Percentiles rank a stretch among this genome's conserved stretches.
Evolutionary conservation across 2,113 vertebrate genomes (phyloP).

Genomic region (Pomatostomus ruficeps): DNA sequence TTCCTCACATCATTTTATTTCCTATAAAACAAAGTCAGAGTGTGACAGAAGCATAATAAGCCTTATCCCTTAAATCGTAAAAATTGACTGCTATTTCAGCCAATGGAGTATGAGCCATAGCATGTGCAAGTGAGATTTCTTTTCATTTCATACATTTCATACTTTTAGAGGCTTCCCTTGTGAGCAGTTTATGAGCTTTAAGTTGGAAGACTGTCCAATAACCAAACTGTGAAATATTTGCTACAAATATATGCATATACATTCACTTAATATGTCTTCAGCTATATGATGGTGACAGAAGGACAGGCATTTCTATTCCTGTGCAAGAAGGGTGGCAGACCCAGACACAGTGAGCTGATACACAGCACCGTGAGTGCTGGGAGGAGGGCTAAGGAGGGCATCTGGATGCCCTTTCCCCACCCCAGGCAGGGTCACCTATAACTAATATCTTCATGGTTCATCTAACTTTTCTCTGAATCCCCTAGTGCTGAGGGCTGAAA

Average conservation of each 20-base stretch:
- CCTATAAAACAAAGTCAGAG: neutral
- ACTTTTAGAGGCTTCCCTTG: neutral
- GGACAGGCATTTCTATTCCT: neutral
- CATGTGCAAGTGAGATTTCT: neutral
- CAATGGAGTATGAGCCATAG: neutral
- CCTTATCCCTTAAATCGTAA: neutral
- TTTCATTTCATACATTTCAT: neutral
- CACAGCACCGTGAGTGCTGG: accelerated
- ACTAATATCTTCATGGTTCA: neutral
- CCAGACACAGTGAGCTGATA: neutral
- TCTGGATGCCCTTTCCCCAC: neutral
- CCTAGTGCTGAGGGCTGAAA: neutral
- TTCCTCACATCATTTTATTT: neutral
- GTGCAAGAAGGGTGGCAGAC: neutral
- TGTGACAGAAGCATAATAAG: slow-evolving; percentile 18
- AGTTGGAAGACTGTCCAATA: neutral
- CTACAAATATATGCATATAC: neutral
- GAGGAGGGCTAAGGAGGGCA: neutral
- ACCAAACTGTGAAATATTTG: neutral
- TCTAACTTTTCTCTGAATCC: neutral
- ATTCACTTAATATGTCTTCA: neutral
- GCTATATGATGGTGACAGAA: neutral
- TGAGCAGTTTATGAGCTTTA: neutral
- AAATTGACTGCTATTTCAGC: neutral
- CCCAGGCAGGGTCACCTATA: neutral